Evolutionary conservation across 1,140 invertebrate species (phyloP).

Genomic region (Eriosoma lanigerum): DNA sequence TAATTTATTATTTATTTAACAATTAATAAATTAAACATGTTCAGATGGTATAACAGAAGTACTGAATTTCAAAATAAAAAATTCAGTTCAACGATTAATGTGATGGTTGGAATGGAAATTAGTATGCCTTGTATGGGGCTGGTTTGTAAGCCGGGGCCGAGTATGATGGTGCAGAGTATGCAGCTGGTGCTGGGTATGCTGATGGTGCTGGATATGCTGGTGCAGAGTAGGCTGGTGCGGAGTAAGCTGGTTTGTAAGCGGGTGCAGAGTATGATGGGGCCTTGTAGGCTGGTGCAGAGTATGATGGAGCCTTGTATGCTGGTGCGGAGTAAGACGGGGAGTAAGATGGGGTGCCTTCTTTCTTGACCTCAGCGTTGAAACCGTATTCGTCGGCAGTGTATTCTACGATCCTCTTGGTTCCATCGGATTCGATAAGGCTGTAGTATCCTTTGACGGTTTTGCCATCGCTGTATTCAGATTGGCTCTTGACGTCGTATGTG

Average conservation of each 20-base stretch:
- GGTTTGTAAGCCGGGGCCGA: constrained; percentile 43
- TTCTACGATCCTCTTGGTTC: constrained; percentile 64
- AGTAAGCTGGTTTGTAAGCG: background rate
- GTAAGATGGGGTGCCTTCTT: constrained; percentile 28
- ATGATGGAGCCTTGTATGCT: background rate
- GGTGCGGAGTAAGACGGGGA: too few species aligned
- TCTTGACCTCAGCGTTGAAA: constrained; percentile 55
- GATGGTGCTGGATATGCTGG: constrained; percentile 33
- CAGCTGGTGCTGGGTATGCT: constrained; percentile 55
- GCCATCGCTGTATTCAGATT: constrained; percentile 56
- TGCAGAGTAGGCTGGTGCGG: constrained; percentile 38
- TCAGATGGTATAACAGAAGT: too few species aligned
- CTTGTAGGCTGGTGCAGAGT: constrained; percentile 47
- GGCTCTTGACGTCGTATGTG: constrained; percentile 57
- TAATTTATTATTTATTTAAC: too few species aligned
- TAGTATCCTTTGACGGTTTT: constrained; percentile 57
- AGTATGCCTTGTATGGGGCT: background rate
- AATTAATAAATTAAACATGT: too few species aligned
- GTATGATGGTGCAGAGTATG: background rate
- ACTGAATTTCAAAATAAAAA: too few species aligned
- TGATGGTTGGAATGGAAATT: background rate
- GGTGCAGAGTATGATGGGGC: constrained; percentile 38
- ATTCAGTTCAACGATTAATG: too few species aligned
- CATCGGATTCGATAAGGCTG: constrained; percentile 61
- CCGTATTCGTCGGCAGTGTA: constrained; percentile 63